phyloP scores from a whole-genome alignment of 1,140 invertebrate species.

The Aphis craccivora region DNA sequence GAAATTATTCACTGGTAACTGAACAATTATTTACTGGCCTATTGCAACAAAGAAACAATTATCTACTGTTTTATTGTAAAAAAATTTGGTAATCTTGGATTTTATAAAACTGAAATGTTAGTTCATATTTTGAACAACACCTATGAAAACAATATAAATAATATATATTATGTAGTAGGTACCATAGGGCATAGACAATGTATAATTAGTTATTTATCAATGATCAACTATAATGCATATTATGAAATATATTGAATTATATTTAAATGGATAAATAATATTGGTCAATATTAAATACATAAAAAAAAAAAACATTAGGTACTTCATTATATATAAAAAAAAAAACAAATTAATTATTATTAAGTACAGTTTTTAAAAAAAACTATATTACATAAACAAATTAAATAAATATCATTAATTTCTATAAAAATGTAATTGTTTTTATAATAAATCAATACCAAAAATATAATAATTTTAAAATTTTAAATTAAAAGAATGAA shows the following conservation, averaged over 20 bases:
- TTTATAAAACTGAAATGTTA: too few relatives aligned
- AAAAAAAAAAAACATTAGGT: too few relatives aligned
- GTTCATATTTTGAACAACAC: too few relatives aligned
- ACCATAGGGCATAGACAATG: background rate
- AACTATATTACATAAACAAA: conserved; percentile 39
- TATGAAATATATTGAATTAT: background rate
- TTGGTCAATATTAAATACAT: background rate
- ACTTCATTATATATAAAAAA: too few relatives aligned
- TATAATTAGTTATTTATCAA: background rate
- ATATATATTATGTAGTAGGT: too few relatives aligned
- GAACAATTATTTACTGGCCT: too few relatives aligned
- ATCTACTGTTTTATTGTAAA: too few relatives aligned
- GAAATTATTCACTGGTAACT: too few relatives aligned
- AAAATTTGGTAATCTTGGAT: too few relatives aligned
- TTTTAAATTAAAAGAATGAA: conserved; percentile 19
- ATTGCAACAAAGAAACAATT: too few relatives aligned
- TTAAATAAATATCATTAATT: conserved; percentile 33
- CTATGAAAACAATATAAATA: too few relatives aligned
- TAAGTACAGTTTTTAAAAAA: conserved; percentile 22
- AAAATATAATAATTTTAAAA: background rate
- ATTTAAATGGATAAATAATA: background rate
- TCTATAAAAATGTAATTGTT: conserved; percentile 30
- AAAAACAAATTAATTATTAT: background rate
- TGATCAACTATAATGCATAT: background rate
- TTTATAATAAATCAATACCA: conserved; percentile 18